Conservation (phyloP, 2,797 vertebrate species). For the Euthynnus affinis region DNA sequence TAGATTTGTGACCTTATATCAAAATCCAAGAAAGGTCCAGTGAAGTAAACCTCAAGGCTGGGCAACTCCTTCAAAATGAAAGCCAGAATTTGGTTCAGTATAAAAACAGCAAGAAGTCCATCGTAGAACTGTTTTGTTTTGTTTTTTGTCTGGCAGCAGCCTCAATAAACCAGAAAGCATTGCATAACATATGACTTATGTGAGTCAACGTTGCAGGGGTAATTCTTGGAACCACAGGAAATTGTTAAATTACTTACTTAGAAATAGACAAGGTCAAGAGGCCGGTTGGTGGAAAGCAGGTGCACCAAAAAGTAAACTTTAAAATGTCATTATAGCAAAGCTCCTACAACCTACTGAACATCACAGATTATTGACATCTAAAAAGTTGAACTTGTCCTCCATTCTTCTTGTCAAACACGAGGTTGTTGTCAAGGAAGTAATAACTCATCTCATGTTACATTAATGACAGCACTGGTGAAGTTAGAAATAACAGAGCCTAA, state of each 20-base stretch:
- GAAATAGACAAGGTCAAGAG: background rate
- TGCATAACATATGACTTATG: background rate
- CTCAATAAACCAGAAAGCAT: background rate
- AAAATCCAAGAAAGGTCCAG: background rate
- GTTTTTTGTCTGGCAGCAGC: no score
- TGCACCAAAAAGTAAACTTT: background rate
- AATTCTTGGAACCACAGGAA: background rate
- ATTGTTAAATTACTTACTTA: background rate
- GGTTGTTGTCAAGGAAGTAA: background rate
- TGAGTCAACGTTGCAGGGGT: background rate
- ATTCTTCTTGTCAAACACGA: background rate
- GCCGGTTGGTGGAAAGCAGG: background rate
- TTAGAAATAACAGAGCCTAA: background rate
- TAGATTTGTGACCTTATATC: background rate
- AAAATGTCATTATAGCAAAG: background rate
- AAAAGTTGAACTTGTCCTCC: background rate
- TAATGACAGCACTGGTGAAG: background rate
- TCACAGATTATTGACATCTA: background rate
- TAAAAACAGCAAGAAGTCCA: constrained; percentile 6
- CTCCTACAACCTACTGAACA: background rate
- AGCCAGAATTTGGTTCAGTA: background rate
- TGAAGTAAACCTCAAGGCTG: background rate
- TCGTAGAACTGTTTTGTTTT: no score
- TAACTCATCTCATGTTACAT: background rate
- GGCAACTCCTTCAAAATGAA: background rate